Evolutionary conservation across 2,113 vertebrate genomes (phyloP).

Genomic region (Notiomystis cincta): DNA sequence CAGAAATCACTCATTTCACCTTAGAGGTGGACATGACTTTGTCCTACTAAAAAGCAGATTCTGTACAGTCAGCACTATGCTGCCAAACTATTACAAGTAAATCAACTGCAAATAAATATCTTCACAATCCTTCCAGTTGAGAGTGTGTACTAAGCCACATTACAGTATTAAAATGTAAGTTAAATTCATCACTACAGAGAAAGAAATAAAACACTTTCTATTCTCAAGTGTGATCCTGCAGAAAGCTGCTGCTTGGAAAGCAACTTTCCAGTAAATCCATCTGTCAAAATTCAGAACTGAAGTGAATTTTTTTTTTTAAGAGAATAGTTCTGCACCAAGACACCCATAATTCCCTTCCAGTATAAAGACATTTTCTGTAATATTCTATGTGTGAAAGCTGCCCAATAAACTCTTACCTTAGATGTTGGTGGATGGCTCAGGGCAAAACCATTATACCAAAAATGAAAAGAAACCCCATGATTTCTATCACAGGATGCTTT

Average conservation of each 20-base stretch:
- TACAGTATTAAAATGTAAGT: neutral
- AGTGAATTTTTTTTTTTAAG: neutral
- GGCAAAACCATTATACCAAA: neutral
- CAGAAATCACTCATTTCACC: neutral
- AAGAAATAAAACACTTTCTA: neutral
- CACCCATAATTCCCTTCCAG: neutral
- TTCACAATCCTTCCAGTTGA: neutral
- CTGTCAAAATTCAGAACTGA: neutral
- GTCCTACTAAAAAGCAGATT: neutral
- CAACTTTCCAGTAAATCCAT: neutral
- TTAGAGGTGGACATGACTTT: neutral
- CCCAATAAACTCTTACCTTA: accelerated
- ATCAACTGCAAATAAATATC: neutral
- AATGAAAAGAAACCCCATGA: neutral
- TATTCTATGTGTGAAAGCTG: neutral
- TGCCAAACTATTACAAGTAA: neutral
- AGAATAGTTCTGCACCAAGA: neutral
- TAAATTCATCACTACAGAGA: neutral
- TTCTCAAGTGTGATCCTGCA: neutral
- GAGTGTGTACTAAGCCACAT: neutral
- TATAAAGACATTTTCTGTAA: neutral
- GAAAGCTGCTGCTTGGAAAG: neutral
- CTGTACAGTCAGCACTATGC: neutral
- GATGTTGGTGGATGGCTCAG: neutral
- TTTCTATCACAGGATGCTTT: neutral